Evolutionary conservation across 2,797 vertebrate species (phyloP).

Genomic region (Anabas testudineus): DNA sequence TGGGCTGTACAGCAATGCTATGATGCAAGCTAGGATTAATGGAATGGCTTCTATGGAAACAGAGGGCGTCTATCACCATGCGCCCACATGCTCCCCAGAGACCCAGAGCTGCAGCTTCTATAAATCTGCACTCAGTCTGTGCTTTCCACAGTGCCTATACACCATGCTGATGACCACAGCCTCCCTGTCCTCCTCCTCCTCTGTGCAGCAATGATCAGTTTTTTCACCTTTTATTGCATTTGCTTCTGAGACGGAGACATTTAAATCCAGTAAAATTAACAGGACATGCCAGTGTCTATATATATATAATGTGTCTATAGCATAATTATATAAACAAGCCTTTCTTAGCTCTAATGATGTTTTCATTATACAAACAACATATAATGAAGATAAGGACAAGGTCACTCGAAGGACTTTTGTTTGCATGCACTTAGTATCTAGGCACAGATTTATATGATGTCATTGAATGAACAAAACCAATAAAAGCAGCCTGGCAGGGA

Average conservation of each 20-base stretch:
- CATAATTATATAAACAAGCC: slow-evolving; percentile 36
- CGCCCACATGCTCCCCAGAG: slow-evolving; percentile 78
- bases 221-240: slow-evolving; percentile 27
- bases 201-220: slow-evolving; percentile 42
- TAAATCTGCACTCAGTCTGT: slow-evolving; percentile 72
- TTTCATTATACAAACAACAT: slow-evolving; percentile 34
- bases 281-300: background rate
- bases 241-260: slow-evolving; percentile 22
- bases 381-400: slow-evolving; percentile 49
- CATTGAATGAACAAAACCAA: slow-evolving; percentile 64
- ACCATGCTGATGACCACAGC: slow-evolving; percentile 39
- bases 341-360: slow-evolving; percentile 7
- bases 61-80: slow-evolving; percentile 69
- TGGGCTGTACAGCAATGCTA: slow-evolving; percentile 18
- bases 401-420: slow-evolving; percentile 67
- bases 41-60: slow-evolving; percentile 80
- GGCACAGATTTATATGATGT: slow-evolving; percentile 46
- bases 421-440: slow-evolving; percentile 19
- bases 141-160: slow-evolving; percentile 51
- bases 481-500: slow-evolving; percentile 58
- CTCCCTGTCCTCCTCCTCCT: slow-evolving; percentile 1
- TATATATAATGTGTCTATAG: no score
- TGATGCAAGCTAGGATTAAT: slow-evolving; percentile 6
- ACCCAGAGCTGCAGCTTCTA: slow-evolving; percentile 64
- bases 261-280: slow-evolving; percentile 27